These are phyloP conservation scores for Theocolax elegans DNA, from an alignment of 1,140 invertebrate genomes.

Conservation along the genomic window DNA sequence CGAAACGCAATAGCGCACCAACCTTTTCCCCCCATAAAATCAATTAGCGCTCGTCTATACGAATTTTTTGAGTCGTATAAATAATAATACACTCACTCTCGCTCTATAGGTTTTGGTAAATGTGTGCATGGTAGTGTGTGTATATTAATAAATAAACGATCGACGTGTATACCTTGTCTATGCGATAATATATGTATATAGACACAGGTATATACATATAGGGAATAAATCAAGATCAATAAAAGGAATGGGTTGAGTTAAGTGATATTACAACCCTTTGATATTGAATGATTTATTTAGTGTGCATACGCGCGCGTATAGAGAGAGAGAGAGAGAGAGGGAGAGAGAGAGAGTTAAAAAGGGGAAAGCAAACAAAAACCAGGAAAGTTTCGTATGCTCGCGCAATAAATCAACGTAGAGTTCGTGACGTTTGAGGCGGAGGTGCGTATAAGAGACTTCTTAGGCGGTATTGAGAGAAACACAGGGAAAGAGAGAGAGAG, in stretches of 20 bases:
- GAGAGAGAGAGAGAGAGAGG: too few relatives aligned
- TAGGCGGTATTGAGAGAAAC: not conserved
- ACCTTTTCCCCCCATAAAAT: too few relatives aligned
- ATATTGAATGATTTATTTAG: slow-evolving; percentile 35
- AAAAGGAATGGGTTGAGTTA: slow-evolving; percentile 11
- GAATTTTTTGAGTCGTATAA: too few relatives aligned
- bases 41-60: too few relatives aligned
- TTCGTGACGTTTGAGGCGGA: slow-evolving; percentile 27
- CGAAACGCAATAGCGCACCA: too few relatives aligned
- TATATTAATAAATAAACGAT: too few relatives aligned
- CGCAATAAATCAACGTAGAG: slow-evolving; percentile 30
- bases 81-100: too few relatives aligned
- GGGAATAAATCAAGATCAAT: slow-evolving; percentile 23
- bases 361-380: slow-evolving; percentile 20
- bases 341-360: slow-evolving; percentile 11
- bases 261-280: slow-evolving; percentile 36
- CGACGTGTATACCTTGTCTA: too few relatives aligned
- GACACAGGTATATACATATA: too few relatives aligned
- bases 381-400: slow-evolving; percentile 12
- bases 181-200: too few relatives aligned
- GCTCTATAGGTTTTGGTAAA: too few relatives aligned
- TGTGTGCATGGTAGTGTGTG: too few relatives aligned
- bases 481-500: slow-evolving; percentile 6
- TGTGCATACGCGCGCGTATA: not conserved
- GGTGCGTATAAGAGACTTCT: not conserved